Evolutionary conservation across 2,113 vertebrate species (phyloP).

Genomic region (Percina caprodes): DNA sequence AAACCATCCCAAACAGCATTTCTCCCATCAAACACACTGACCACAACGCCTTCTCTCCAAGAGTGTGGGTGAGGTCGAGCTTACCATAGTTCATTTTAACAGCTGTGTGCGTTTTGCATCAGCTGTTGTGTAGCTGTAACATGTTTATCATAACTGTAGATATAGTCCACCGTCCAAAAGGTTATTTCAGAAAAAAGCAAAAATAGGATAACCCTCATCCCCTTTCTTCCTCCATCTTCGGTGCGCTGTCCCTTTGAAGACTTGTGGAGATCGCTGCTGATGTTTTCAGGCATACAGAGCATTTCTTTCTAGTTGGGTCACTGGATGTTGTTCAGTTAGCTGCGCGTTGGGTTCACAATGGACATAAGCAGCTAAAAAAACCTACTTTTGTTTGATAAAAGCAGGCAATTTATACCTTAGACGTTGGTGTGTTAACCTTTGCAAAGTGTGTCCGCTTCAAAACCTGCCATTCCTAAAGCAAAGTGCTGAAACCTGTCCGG

Average conservation of each 20-base stretch:
- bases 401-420: neutral
- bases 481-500: neutral
- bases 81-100: neutral
- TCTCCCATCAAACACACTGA: neutral
- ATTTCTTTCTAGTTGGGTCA: neutral
- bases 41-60: constrained; percentile 3
- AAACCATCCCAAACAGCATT: neutral
- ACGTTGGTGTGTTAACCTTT: neutral
- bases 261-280: neutral
- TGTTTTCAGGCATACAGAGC: neutral
- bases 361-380: neutral
- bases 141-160: neutral
- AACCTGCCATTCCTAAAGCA: neutral
- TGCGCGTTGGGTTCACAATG: neutral
- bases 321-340: neutral
- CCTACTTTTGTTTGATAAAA: neutral
- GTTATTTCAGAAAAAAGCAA: neutral
- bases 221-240: neutral
- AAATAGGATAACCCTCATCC: neutral
- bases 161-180: neutral
- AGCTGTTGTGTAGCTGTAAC: neutral
- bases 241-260: neutral
- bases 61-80: neutral
- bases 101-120: neutral
- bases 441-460: neutral